Conservation (phyloP, 2,113 vertebrate genomes). For the Megalops atlanticus region DNA sequence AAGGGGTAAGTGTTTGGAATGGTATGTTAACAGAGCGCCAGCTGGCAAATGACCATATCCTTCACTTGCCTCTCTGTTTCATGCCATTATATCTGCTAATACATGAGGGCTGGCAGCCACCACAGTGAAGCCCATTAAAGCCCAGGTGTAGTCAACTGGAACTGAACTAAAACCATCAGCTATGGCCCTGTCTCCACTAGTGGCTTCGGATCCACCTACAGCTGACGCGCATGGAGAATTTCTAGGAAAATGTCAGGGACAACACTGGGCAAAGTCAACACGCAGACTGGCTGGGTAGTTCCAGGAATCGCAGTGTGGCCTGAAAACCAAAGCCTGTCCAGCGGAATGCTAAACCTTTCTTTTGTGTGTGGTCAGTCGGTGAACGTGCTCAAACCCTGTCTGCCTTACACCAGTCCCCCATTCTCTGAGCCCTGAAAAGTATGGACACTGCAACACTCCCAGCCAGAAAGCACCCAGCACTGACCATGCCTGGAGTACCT, state of each 20-base stretch:
- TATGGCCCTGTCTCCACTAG: not conserved
- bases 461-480: not conserved
- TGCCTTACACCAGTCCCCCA: not conserved
- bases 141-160: constrained; percentile 31
- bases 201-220: not conserved
- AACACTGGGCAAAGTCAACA: not conserved
- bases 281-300: not conserved
- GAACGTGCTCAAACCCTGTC: not conserved
- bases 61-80: not conserved
- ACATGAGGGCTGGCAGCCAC: too few relatives aligned
- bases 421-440: not conserved
- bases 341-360: constrained; percentile 1
- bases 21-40: not conserved
- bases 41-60: not conserved
- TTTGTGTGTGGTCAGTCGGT: not conserved
- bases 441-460: not conserved
- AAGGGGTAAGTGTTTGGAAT: not conserved
- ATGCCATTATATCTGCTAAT: not conserved
- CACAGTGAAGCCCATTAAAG: not conserved
- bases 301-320: not conserved
- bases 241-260: not conserved
- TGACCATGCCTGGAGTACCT: not conserved
- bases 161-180: constrained; percentile 48
- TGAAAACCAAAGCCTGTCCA: not conserved
- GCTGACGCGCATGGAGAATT: not conserved